These are phyloP conservation scores for Calliopsis andreniformis DNA, from an alignment of 1,140 invertebrate species.

Conservation along the genomic window DNA sequence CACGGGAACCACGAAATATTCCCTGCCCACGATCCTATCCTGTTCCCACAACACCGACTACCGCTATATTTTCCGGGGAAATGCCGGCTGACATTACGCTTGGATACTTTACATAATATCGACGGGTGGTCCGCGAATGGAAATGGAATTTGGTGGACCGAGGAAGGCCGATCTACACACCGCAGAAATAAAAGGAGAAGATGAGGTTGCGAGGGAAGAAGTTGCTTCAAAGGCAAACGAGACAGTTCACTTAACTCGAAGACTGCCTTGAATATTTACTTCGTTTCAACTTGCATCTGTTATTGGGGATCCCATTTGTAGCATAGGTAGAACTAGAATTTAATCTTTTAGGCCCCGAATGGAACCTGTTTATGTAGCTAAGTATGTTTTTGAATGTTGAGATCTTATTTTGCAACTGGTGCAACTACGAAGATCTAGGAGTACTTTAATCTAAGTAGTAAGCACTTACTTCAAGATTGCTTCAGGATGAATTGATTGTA, in stretches of 20 bases:
- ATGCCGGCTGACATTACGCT: slow-evolving; percentile 56
- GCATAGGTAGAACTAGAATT: slow-evolving; percentile 24
- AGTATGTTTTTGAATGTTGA: too few species aligned
- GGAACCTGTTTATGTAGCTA: too few species aligned
- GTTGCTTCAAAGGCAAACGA: neutral
- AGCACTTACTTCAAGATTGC: slow-evolving; percentile 50
- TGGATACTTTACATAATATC: slow-evolving; percentile 62
- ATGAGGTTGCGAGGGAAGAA: neutral
- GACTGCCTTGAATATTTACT: slow-evolving; percentile 30
- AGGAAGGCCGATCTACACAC: slow-evolving; percentile 6
- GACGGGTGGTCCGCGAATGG: slow-evolving; percentile 22
- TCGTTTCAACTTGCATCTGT: slow-evolving; percentile 23
- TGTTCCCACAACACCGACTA: slow-evolving; percentile 42
- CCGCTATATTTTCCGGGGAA: slow-evolving; percentile 54
- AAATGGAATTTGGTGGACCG: slow-evolving; percentile 36
- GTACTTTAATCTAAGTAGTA: too few species aligned
- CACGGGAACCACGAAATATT: slow-evolving; percentile 67
- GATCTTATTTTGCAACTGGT: too few species aligned
- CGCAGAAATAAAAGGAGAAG: neutral
- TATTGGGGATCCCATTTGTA: slow-evolving; percentile 32
- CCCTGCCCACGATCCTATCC: slow-evolving; percentile 51
- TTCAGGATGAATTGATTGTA: slow-evolving; percentile 35
- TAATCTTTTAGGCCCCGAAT: too few species aligned
- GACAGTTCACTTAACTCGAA: neutral
- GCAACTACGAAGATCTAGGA: too few species aligned